These are phyloP conservation scores for Vesta saturnalis DNA, from an alignment of 2,888 invertebrate species.

Conservation along the genomic window DNA sequence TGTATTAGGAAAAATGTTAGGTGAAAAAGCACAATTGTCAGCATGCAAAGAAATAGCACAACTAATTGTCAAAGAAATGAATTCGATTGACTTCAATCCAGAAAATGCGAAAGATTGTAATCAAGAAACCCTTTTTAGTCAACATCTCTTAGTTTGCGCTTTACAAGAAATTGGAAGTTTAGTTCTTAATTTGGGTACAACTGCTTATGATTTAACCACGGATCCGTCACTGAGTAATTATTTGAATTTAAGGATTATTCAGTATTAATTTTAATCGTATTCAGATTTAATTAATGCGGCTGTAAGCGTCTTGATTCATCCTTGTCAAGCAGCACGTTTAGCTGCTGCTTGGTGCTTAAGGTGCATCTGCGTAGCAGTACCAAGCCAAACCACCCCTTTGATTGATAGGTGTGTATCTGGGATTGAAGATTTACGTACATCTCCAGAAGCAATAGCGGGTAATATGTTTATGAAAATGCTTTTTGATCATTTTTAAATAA, in stretches of 20 bases:
- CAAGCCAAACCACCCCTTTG: conserved; percentile 92
- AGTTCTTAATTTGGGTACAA: conserved; percentile 91
- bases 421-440: conserved; percentile 88
- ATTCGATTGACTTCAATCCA: conserved; percentile 91
- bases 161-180: conserved; percentile 93
- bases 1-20: conserved; percentile 91
- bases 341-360: conserved; percentile 96
- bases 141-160: conserved; percentile 91
- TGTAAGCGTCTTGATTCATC: conserved; percentile 89
- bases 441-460: conserved; percentile 86
- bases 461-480: conserved; percentile 14
- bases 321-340: conserved; percentile 91
- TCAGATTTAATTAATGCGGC: conserved; percentile 80
- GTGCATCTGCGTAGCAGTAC: conserved; percentile 92
- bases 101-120: conserved; percentile 92
- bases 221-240: conserved; percentile 83
- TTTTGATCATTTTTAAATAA: conserved; percentile 2
- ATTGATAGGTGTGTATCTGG: conserved; percentile 90
- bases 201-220: conserved; percentile 88
- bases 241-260: conserved; percentile 11
- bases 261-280: conserved; percentile 17
- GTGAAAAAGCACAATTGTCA: conserved; percentile 96
- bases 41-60: conserved; percentile 95
- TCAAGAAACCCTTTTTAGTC: conserved; percentile 90
- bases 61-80: conserved; percentile 94